Conservation (phyloP, 2,797 vertebrate genomes). For the Psittacula derbiana region DNA sequence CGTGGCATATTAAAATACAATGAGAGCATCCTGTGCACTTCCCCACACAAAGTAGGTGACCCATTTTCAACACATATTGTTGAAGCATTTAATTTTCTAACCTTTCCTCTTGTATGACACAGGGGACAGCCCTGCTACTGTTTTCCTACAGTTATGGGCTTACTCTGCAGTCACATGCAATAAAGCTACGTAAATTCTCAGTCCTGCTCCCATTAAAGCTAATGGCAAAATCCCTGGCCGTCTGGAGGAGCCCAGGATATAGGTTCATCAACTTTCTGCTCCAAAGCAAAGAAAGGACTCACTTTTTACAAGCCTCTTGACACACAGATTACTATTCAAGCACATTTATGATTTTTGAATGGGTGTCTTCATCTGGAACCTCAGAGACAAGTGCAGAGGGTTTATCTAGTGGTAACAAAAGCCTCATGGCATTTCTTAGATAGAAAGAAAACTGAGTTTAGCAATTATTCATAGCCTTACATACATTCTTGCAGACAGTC, state of each 20-base stretch:
- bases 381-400: background rate
- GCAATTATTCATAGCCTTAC: slow-evolving; percentile 49
- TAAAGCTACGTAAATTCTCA: rapidly evolving
- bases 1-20: rapidly evolving
- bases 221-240: background rate
- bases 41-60: background rate
- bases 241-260: background rate
- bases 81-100: background rate
- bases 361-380: background rate
- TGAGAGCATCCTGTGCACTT: background rate
- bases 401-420: slow-evolving; percentile 5
- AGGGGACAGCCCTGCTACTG: background rate
- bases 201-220: background rate
- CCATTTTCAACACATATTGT: background rate
- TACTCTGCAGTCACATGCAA: background rate
- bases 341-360: background rate
- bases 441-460: background rate
- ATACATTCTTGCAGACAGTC: background rate
- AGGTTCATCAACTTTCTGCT: background rate
- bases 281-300: background rate
- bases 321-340: background rate
- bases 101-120: background rate
- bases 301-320: background rate
- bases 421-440: slow-evolving; percentile 4
- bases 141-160: background rate